These are phyloP conservation scores for Sinohyriopsis cumingii DNA, from an alignment of 2,888 invertebrate genomes.

Conservation along the genomic window DNA sequence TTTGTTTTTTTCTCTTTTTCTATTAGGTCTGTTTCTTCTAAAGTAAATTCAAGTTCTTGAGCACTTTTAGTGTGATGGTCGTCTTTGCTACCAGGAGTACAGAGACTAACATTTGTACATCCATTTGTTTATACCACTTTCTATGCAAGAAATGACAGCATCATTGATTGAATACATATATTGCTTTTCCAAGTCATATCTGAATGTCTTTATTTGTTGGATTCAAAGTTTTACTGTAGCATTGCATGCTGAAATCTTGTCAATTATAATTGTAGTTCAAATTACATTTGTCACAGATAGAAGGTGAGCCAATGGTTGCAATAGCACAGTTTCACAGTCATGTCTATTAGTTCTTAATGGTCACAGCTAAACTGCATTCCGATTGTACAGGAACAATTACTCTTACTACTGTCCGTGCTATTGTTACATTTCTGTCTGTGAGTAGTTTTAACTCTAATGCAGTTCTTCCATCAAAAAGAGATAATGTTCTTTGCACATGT, in stretches of 20 bases:
- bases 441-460: background rate
- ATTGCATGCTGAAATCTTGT: background rate
- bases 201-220: background rate
- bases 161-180: background rate
- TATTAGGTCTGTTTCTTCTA: background rate
- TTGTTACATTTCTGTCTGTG: background rate
- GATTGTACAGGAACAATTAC: background rate
- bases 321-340: background rate
- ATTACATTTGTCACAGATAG: background rate
- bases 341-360: background rate
- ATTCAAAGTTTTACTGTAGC: slow-evolving; percentile 1
- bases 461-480: background rate
- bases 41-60: slow-evolving; percentile 1
- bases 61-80: background rate
- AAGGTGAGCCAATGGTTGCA: background rate
- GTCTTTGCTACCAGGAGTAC: background rate
- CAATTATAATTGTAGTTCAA: background rate
- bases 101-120: background rate
- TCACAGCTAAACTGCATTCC: background rate
- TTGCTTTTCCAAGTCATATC: background rate
- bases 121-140: too few species aligned
- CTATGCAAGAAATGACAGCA: background rate
- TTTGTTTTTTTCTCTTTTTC: background rate
- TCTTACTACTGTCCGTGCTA: background rate
- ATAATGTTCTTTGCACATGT: background rate